A percentile compares a stretch with the other conserved stretches of the same genome.
These are phyloP conservation scores for Limnodromus scolopaceus DNA, from an alignment of 2,797 vertebrate species.

Conservation along the genomic window DNA sequence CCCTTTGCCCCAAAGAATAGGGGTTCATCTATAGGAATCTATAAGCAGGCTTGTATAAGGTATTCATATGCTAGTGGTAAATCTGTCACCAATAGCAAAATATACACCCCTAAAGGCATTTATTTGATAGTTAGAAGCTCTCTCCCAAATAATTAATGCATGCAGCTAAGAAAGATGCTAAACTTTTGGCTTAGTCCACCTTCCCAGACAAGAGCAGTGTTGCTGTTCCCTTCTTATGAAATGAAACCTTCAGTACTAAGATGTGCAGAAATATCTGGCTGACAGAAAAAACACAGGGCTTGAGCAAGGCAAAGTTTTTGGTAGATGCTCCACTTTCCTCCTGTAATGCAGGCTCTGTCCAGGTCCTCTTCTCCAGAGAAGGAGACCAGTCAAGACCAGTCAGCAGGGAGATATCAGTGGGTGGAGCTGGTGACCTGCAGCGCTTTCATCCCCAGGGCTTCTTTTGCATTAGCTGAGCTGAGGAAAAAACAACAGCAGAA, in stretches of 20 bases:
- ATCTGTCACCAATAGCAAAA: neutral
- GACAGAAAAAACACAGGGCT: accelerated
- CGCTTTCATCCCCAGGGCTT: neutral
- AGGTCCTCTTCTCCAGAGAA: neutral
- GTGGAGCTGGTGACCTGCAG: neutral
- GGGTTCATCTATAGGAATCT: neutral
- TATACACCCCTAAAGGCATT: accelerated
- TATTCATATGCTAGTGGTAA: neutral
- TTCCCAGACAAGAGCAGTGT: neutral
- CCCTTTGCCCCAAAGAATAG: neutral
- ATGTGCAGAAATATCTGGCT: neutral
- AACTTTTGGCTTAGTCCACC: neutral
- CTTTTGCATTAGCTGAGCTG: neutral
- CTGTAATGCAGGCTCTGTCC: neutral
- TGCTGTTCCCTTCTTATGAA: neutral
- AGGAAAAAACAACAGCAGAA: neutral
- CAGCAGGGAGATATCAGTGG: neutral
- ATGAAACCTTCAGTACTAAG: neutral
- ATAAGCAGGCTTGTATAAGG: neutral
- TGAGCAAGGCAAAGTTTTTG: neutral
- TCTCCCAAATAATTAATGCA: neutral
- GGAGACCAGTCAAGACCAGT: neutral
- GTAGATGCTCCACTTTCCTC: neutral
- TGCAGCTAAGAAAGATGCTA: neutral
- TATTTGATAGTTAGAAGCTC: neutral